Percentiles rank a stretch among this genome's conserved stretches.
phyloP scores from a whole-genome alignment of 1,140 invertebrate species.

The Chironomus tepperi region DNA sequence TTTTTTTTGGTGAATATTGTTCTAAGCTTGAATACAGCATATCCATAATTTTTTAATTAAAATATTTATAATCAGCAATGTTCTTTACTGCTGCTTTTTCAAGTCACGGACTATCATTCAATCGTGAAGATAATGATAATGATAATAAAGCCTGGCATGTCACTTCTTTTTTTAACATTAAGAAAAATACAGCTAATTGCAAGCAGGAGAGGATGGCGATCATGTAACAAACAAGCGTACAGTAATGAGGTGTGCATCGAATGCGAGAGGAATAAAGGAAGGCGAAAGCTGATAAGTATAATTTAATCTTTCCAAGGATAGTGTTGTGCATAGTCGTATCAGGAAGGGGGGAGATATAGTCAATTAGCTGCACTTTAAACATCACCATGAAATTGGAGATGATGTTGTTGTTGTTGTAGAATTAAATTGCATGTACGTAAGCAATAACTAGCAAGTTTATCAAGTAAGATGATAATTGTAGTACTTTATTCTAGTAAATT shows the following conservation, averaged over 20 bases:
- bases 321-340: neutral
- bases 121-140: neutral
- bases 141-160: neutral
- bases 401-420: neutral
- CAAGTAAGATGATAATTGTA: no score
- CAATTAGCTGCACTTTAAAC: neutral
- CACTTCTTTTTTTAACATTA: neutral
- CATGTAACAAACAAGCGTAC: neutral
- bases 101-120: no score
- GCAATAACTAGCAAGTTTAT: no score
- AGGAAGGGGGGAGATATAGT: neutral
- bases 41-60: no score
- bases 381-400: slow-evolving; percentile 1
- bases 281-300: slow-evolving; percentile 7
- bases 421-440: no score
- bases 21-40: no score
- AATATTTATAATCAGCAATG: no score
- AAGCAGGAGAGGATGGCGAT: neutral
- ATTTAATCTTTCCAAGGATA: slow-evolving; percentile 8
- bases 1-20: no score
- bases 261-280: neutral
- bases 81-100: no score
- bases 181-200: neutral
- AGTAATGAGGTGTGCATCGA: neutral
- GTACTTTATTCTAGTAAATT: no score